These are phyloP conservation scores for Phaenicophaeus curvirostris DNA, from an alignment of 2,797 vertebrate genomes.

Conservation along the genomic window DNA sequence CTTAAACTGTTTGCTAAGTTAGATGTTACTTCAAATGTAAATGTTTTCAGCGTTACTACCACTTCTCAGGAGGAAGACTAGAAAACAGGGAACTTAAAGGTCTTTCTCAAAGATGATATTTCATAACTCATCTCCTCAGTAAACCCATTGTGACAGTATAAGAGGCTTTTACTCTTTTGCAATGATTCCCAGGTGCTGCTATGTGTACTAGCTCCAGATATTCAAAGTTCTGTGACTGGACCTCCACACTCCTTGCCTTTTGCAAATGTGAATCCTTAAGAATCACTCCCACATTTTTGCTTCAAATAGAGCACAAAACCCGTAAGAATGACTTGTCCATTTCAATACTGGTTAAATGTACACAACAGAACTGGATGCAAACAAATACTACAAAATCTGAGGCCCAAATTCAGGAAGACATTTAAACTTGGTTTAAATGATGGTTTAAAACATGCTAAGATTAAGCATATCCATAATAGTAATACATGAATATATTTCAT, in stretches of 20 bases:
- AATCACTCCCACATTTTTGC: neutral
- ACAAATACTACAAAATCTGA: neutral
- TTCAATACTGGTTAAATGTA: neutral
- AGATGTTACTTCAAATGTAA: neutral
- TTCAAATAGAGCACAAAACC: neutral
- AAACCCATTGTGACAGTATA: neutral
- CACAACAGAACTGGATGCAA: neutral
- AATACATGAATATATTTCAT: too few relatives aligned
- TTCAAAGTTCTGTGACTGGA: neutral
- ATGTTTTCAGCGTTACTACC: neutral
- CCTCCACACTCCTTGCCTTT: neutral
- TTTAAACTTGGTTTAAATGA: neutral
- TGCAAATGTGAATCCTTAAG: neutral
- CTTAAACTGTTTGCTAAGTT: neutral
- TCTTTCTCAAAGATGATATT: neutral
- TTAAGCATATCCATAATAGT: neutral
- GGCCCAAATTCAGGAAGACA: neutral
- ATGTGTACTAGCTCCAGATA: neutral
- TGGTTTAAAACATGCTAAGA: neutral
- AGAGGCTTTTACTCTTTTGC: neutral
- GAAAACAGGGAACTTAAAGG: neutral
- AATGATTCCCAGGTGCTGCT: neutral
- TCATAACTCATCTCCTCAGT: neutral
- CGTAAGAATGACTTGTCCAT: neutral
- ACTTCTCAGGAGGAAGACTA: neutral